Percentiles rank a stretch among this genome's conserved stretches.
phyloP scores from a whole-genome alignment of 2,113 vertebrate species.

The Hippocampus guttulatus region DNA sequence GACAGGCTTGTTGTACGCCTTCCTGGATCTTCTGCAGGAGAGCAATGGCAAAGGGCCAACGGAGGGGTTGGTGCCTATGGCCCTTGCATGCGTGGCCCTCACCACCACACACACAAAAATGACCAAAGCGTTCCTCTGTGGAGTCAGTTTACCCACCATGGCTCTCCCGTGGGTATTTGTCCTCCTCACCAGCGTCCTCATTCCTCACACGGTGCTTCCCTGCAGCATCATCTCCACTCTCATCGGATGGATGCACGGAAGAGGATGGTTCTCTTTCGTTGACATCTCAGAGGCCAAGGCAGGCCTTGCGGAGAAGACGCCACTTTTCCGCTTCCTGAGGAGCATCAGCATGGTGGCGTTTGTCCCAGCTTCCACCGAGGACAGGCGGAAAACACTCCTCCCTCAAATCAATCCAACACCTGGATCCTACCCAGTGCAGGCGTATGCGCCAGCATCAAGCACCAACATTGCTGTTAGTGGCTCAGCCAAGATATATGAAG shows the following conservation, averaged over 20 bases:
- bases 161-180: constrained; percentile 61
- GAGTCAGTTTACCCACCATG: constrained; percentile 57
- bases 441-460: constrained; percentile 47
- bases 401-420: constrained; percentile 59
- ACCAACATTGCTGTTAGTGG: constrained; percentile 1
- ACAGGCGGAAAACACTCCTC: constrained; percentile 58
- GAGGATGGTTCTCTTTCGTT: constrained; percentile 48
- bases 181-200: constrained; percentile 34
- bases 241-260: constrained; percentile 53
- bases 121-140: constrained; percentile 58
- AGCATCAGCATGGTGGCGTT: constrained; percentile 26
- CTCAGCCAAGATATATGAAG: constrained; percentile 29
- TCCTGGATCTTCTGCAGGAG: constrained; percentile 46
- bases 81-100: constrained; percentile 54
- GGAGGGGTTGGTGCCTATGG: constrained; percentile 48
- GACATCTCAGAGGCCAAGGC: constrained; percentile 54
- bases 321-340: constrained; percentile 51
- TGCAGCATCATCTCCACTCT: constrained; percentile 52
- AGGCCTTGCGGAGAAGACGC: constrained; percentile 47
- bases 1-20: constrained; percentile 52
- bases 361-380: constrained; percentile 49
- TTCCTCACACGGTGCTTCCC: constrained; percentile 50
- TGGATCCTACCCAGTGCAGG: constrained; percentile 65
- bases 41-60: constrained; percentile 7
- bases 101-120: constrained; percentile 58